Evolutionary conservation across 2,113 vertebrate species (phyloP), one percentile per base, ranked within the genome.

Genomic region (Lynx canadensis): DNA sequence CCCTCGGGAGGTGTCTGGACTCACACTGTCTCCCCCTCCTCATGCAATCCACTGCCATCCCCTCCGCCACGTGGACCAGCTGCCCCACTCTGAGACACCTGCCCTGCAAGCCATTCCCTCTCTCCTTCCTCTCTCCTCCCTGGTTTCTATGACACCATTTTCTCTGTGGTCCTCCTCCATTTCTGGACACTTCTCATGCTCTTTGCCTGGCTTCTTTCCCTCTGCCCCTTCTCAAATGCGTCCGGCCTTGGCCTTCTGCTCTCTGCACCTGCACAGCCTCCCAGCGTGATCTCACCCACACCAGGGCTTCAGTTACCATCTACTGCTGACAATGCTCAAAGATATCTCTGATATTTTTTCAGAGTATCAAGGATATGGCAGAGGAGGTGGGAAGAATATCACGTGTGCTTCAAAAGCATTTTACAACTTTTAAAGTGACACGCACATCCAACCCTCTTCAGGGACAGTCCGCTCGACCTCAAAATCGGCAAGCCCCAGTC

Each of bases 371-470:
- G 60, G 65, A 45, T 36, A 63, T 11, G 60, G 33, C 38, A 91
- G 57, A 71, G 86, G 66, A 85, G 33, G 36, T 41, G 69, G 63
- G 84, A 38, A 95, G 60, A 79, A 11, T 16, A 60, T 25, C 15
- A 9, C 31, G 5, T 29, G 25, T 4, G 14, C 57, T 91, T 89
- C 66, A 33, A 60, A 88, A 38, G 57, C 19, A 31, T 65, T 80
- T 50, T 52, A 38, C 48, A 86, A 76, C 74, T 92, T 93, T 79
- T 71, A 76, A 90, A 65, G 65, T 19, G 83, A 73, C n/a, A 57
- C 0, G 0, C 7, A 19, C 33, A 80, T 9, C 78, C 36, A 85
- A 1, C n/a, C 19, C 31, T 76, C 81, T 63, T 95, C 52, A 36
- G 55, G 55, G 41, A 89, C 16, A 7, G 33, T 8, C 48, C 31